Percentiles rank a stretch among this genome's conserved stretches.
Evolutionary conservation across 64 coral and sea anemone species (phyloP).

Genomic region (Porites australiensis): DNA sequence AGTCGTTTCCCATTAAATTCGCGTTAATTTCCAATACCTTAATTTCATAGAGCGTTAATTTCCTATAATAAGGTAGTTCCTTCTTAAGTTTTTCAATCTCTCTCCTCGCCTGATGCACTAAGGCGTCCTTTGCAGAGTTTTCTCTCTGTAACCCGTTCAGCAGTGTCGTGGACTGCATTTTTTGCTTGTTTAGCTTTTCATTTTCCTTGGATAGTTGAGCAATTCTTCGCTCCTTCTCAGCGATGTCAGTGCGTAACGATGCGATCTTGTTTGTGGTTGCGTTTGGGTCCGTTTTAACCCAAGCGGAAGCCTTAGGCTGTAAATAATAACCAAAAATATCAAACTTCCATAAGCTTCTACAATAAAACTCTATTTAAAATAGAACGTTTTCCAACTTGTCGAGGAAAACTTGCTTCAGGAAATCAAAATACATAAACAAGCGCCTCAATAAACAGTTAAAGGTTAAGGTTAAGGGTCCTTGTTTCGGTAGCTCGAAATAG

Average conservation of each 20-base stretch:
- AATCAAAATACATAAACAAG: too few species aligned
- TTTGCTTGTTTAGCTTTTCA: slow-evolving; percentile 86
- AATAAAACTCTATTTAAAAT: too few species aligned
- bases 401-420: too few species aligned
- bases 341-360: too few species aligned
- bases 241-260: slow-evolving; percentile 79
- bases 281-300: slow-evolving; percentile 71
- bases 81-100: slow-evolving; percentile 87
- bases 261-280: slow-evolving; percentile 79
- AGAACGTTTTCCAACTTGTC: too few species aligned
- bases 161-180: slow-evolving; percentile 81
- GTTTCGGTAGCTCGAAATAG: too few species aligned
- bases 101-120: slow-evolving; percentile 74
- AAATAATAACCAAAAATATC: neutral
- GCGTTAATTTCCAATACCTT: too few species aligned
- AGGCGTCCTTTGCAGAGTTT: slow-evolving; percentile 88
- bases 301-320: slow-evolving; percentile 32
- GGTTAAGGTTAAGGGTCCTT: too few species aligned
- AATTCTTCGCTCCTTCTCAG: slow-evolving; percentile 85
- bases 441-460: too few species aligned
- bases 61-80: too few species aligned
- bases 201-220: slow-evolving; percentile 74
- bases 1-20: too few species aligned
- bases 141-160: slow-evolving; percentile 88
- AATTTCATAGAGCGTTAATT: too few species aligned